These are phyloP conservation scores for Sebastes hubbsi DNA, from an alignment of 2,797 vertebrate species.

Conservation along the genomic window DNA sequence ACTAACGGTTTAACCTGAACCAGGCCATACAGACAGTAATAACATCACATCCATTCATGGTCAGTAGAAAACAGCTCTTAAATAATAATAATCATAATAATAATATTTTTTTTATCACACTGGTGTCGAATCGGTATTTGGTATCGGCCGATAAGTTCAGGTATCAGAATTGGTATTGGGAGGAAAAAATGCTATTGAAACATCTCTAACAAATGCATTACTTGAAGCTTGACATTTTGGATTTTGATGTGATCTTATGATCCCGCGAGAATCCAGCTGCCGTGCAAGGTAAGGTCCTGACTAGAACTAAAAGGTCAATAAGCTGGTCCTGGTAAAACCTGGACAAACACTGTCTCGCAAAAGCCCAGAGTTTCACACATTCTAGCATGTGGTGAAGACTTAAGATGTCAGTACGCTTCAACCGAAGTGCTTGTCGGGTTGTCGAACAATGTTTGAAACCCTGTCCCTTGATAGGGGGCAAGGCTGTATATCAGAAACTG, in stretches of 20 bases:
- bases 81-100: too few species aligned
- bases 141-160: too few species aligned
- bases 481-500: background rate
- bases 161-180: too few species aligned
- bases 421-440: background rate
- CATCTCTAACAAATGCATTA: too few species aligned
- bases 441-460: background rate
- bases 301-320: background rate
- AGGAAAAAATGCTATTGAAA: too few species aligned
- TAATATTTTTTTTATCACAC: too few species aligned
- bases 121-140: too few species aligned
- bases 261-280: background rate
- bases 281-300: background rate
- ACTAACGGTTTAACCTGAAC: too few species aligned
- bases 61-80: too few species aligned
- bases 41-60: too few species aligned
- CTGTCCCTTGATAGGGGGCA: background rate
- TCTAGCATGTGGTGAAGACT: background rate
- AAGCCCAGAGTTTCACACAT: background rate
- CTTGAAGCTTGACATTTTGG: background rate
- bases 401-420: background rate
- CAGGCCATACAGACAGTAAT: too few species aligned
- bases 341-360: background rate
- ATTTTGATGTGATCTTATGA: background rate
- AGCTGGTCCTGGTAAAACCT: background rate